Conservation (phyloP, 2,888 invertebrate species). For the Teleiodes luculella region DNA sequence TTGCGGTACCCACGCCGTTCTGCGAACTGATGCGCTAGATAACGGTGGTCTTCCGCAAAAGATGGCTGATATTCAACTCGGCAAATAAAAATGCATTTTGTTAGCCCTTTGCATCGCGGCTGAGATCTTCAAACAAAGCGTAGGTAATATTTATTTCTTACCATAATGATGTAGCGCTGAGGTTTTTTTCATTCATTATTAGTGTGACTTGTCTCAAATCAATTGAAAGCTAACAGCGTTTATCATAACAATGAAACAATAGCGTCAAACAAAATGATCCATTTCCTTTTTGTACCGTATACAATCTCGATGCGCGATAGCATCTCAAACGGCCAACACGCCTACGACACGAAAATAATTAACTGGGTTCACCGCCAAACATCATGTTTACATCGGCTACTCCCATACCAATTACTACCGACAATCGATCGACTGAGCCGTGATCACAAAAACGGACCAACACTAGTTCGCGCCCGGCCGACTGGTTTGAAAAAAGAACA, state of each 20-base stretch:
- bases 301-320: conserved; percentile 59
- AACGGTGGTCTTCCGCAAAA: conserved; percentile 50
- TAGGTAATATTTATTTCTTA: neutral
- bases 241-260: conserved; percentile 45
- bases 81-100: conserved; percentile 45
- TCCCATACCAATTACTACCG: conserved; percentile 76
- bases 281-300: conserved; percentile 54
- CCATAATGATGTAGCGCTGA: too few species aligned
- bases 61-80: conserved; percentile 41
- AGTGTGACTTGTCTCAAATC: conserved; percentile 8
- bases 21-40: conserved; percentile 52
- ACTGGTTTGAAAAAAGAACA: conserved; percentile 44
- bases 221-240: conserved; percentile 40
- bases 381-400: conserved; percentile 74
- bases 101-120: conserved; percentile 31
- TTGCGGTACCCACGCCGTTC: conserved; percentile 64
- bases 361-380: conserved; percentile 68
- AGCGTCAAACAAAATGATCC: conserved; percentile 55
- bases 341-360: conserved; percentile 76
- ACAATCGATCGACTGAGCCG: conserved; percentile 54
- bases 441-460: conserved; percentile 57
- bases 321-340: conserved; percentile 56
- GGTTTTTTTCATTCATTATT: neutral
- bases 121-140: conserved; percentile 33
- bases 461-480: conserved; percentile 48